Percentiles rank a stretch among this genome's conserved stretches.
These are phyloP conservation scores for Troides oblongomaculatus DNA, from an alignment of 2,888 invertebrate species.

Conservation along the genomic window DNA sequence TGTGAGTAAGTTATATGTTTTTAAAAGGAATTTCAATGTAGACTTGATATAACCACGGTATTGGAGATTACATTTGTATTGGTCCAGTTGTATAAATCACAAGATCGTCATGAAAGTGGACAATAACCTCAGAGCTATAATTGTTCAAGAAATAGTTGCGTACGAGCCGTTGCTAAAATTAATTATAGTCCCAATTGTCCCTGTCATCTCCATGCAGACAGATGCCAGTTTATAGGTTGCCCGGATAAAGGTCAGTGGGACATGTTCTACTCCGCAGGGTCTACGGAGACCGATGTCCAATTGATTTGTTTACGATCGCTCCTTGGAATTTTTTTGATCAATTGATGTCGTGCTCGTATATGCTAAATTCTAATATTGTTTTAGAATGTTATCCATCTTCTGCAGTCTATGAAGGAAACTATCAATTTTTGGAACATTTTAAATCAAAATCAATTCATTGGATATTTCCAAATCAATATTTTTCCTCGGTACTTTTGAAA, in stretches of 20 bases:
- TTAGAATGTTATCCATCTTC: too few relatives aligned
- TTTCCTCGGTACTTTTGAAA: too few relatives aligned
- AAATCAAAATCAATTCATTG: too few relatives aligned
- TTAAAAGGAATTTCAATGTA: too few relatives aligned
- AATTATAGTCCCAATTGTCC: constrained; percentile 63
- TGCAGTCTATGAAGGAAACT: too few relatives aligned
- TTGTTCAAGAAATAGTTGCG: constrained; percentile 47
- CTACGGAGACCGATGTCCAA: constrained; percentile 31
- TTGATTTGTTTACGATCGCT: constrained; percentile 25
- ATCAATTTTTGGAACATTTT: too few relatives aligned
- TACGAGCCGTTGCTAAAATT: constrained; percentile 61
- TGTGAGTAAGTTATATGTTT: too few relatives aligned
- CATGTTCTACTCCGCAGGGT: constrained; percentile 36
- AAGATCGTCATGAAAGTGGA: constrained; percentile 39
- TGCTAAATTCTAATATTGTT: too few relatives aligned
- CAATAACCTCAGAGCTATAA: constrained; percentile 41
- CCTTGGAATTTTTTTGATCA: constrained; percentile 12
- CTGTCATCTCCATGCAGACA: constrained; percentile 65
- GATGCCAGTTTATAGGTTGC: constrained; percentile 44
- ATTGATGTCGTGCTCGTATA: background rate
- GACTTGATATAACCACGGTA: too few relatives aligned
- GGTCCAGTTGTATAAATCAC: constrained; percentile 38
- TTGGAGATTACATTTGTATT: constrained; percentile 30
- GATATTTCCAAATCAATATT: too few relatives aligned
- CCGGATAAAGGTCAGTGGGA: constrained; percentile 52